Evolutionary conservation across 2,888 invertebrate genomes (phyloP).

Genomic region (Cantharis rustica): DNA sequence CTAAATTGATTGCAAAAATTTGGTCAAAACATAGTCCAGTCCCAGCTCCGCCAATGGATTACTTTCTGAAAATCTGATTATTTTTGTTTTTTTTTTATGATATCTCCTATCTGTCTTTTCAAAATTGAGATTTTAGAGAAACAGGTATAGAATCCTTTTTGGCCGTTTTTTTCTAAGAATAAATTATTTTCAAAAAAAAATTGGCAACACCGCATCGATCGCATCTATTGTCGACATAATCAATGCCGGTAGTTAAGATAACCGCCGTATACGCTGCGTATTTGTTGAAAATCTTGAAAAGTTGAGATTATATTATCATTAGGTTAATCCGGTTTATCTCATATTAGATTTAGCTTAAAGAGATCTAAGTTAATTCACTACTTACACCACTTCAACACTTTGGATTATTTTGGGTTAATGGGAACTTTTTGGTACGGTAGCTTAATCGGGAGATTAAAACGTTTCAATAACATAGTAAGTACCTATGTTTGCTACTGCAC

Average conservation of each 20-base stretch:
- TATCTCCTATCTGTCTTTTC: no score
- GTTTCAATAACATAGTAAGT: background rate
- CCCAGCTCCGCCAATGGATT: no score
- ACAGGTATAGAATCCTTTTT: no score
- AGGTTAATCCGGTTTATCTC: background rate
- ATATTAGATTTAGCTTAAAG: background rate
- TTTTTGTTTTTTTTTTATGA: no score
- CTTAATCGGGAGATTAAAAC: background rate
- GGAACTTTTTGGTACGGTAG: background rate
- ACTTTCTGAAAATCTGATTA: no score
- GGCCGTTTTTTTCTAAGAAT: no score
- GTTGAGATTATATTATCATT: background rate
- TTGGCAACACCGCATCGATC: no score
- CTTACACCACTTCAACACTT: background rate
- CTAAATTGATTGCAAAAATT: background rate
- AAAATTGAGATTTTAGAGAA: no score
- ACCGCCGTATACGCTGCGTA: background rate
- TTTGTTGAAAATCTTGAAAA: background rate
- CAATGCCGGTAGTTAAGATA: background rate
- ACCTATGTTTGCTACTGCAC: background rate
- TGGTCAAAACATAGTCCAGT: no score
- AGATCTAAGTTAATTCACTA: background rate
- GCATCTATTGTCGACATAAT: background rate
- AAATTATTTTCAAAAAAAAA: no score
- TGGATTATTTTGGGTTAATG: background rate